phyloP scores from a whole-genome alignment of 2,888 invertebrate species.

The Zaprionus obscuricornis region DNA sequence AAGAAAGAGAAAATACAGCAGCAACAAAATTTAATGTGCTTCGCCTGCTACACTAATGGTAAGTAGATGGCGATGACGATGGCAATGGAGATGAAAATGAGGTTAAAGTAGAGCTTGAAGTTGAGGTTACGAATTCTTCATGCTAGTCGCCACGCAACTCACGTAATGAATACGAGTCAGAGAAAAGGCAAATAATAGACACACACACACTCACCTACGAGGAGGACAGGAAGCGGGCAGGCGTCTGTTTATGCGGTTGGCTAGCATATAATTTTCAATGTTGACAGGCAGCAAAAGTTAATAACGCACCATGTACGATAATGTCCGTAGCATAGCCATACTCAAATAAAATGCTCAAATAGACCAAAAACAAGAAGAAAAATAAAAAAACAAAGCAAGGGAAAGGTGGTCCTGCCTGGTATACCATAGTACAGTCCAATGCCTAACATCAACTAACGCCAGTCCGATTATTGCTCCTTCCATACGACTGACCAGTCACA shows the following conservation, averaged over 20 bases:
- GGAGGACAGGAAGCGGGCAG: conserved; percentile 19
- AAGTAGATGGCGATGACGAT: conserved; percentile 19
- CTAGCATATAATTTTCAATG: conserved; percentile 73
- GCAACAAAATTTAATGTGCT: conserved; percentile 62
- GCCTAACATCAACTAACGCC: conserved; percentile 16
- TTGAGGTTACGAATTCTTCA: conserved; percentile 21
- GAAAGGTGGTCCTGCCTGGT: not conserved
- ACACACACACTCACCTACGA: conserved; percentile 5
- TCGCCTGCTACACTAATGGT: conserved; percentile 64
- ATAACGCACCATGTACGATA: conserved; percentile 74
- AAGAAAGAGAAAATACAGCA: conserved; percentile 20
- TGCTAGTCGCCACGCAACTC: conserved; percentile 64
- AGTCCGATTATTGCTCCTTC: no score
- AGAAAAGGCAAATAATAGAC: conserved; percentile 39
- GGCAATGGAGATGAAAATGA: conserved; percentile 14
- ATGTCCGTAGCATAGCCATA: conserved; percentile 48
- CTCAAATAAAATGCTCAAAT: no score
- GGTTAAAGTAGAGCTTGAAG: not conserved
- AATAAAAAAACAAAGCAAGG: not conserved
- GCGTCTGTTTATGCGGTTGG: conserved; percentile 34
- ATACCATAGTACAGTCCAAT: no score
- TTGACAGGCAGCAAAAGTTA: conserved; percentile 75
- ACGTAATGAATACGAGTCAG: conserved; percentile 72
- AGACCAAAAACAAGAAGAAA: no score
- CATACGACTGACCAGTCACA: conserved; percentile 24